Conservation (phyloP, 2,888 invertebrate species). For the Amblyjoppa fuscipennis region DNA sequence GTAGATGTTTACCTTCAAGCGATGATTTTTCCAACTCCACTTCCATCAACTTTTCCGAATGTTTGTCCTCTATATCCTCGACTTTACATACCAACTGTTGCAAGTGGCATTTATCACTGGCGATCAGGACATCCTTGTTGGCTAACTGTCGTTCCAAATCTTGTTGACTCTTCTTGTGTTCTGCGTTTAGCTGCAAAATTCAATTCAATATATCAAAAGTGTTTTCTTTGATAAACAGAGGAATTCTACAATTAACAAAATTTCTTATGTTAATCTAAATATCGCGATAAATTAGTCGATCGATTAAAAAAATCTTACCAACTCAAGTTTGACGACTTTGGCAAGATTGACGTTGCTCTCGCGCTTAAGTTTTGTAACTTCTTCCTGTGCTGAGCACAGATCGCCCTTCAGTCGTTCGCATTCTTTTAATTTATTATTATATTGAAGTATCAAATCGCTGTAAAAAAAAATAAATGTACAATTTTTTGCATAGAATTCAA, state of each 20-base stretch:
- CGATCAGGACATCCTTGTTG: constrained; percentile 70
- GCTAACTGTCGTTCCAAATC: constrained; percentile 58
- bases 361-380: constrained; percentile 67
- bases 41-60: constrained; percentile 68
- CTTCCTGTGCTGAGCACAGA: constrained; percentile 66
- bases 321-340: constrained; percentile 74
- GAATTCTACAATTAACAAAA: background rate
- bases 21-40: constrained; percentile 71
- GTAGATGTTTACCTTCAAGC: constrained; percentile 71
- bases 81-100: constrained; percentile 78
- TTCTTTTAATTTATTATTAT: constrained; percentile 77
- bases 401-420: constrained; percentile 74
- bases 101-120: constrained; percentile 75
- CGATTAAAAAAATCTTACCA: constrained; percentile 70
- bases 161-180: constrained; percentile 69
- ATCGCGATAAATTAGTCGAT: background rate
- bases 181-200: constrained; percentile 69
- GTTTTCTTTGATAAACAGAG: background rate
- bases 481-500: background rate
- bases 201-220: constrained; percentile 6
- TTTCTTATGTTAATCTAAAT: background rate
- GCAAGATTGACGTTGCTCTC: constrained; percentile 70
- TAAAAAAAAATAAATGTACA: constrained; percentile 48
- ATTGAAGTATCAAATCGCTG: constrained; percentile 77
- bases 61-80: constrained; percentile 70